Conservation (phyloP, 1,140 invertebrate genomes). For the Aporrectodea caliginosa region DNA sequence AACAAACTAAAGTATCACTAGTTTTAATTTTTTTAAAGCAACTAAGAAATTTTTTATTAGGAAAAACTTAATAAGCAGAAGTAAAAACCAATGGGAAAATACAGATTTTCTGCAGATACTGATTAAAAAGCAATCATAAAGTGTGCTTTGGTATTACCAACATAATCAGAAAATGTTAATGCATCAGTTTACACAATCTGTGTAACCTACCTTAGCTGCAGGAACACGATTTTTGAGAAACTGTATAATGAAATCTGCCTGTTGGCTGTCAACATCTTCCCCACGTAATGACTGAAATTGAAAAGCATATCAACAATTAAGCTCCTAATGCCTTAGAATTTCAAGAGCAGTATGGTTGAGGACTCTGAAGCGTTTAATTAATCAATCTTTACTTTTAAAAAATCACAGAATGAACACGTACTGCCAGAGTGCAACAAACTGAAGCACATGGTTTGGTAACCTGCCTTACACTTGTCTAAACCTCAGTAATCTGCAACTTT, state of each 20-base stretch:
- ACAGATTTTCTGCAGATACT: too few species aligned
- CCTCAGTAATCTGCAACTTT: not conserved
- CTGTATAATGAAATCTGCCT: slow-evolving; percentile 24
- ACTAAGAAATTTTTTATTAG: too few species aligned
- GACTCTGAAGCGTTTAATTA: not conserved
- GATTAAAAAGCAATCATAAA: too few species aligned
- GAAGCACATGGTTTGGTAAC: not conserved
- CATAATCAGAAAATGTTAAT: too few species aligned
- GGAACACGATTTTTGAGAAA: slow-evolving; percentile 21
- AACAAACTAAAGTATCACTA: too few species aligned
- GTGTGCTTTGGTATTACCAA: too few species aligned
- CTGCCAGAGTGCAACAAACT: not conserved
- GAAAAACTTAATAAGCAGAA: too few species aligned
- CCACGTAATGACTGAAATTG: slow-evolving; percentile 25
- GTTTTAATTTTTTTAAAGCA: too few species aligned
- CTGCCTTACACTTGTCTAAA: not conserved
- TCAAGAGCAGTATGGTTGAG: not conserved
- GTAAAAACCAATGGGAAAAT: too few species aligned
- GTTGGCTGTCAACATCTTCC: slow-evolving; percentile 26
- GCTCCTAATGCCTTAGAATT: not conserved
- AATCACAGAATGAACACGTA: not conserved
- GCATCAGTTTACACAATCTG: too few species aligned
- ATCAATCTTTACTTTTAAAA: not conserved
- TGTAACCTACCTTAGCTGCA: not conserved
- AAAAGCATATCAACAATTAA: not conserved